Percentiles rank a stretch among this genome's conserved stretches.
Conservation (phyloP, 2,113 vertebrate species). For the Daubentonia madagascariensis region DNA sequence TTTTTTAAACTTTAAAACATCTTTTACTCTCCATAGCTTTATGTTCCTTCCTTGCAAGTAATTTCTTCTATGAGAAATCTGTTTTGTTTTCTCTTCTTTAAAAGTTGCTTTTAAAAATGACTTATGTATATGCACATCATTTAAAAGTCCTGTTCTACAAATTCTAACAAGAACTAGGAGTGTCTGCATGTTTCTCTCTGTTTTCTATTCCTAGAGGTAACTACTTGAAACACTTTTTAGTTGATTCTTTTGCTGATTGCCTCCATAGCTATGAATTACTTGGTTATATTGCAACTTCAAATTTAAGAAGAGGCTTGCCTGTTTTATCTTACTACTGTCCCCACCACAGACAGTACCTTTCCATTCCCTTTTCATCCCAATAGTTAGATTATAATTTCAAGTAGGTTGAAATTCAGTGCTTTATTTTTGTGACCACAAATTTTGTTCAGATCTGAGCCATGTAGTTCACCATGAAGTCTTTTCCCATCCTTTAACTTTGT, state of each 20-base stretch:
- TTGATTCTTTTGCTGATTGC: neutral
- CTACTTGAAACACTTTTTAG: neutral
- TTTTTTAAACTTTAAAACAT: neutral
- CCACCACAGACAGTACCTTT: neutral
- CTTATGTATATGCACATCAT: neutral
- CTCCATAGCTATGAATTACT: neutral
- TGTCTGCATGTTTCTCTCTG: neutral
- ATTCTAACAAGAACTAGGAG: neutral
- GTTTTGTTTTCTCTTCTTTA: neutral
- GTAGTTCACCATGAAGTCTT: neutral
- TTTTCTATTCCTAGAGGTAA: neutral
- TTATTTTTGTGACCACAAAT: neutral
- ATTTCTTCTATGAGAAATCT: constrained; percentile 1
- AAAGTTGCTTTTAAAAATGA: neutral
- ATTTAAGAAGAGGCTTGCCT: neutral
- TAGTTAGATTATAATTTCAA: neutral
- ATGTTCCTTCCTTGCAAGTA: neutral
- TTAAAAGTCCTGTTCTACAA: neutral
- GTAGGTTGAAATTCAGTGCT: neutral
- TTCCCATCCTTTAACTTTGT: neutral
- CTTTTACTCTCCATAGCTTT: neutral
- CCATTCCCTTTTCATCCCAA: neutral
- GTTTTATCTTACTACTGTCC: neutral
- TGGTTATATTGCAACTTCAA: neutral
- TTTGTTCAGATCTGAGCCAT: neutral